Evolutionary conservation across 2,113 vertebrate species (phyloP).

Genomic region (Hippoglossus stenolepis): DNA sequence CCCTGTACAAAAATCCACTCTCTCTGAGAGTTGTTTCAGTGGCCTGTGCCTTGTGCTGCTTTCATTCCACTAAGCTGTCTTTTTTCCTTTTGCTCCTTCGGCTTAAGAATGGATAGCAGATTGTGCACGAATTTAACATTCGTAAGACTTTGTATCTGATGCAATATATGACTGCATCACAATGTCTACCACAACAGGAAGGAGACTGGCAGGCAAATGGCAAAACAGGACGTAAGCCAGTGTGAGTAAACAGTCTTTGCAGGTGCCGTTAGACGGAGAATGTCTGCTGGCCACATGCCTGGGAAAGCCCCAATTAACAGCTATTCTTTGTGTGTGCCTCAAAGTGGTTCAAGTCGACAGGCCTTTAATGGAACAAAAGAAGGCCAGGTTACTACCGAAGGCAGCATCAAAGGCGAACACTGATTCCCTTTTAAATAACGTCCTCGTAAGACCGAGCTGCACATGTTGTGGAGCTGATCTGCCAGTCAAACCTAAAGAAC

Average conservation of each 20-base stretch:
- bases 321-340: conserved; percentile 51
- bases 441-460: conserved; percentile 12
- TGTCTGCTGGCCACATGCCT: conserved; percentile 59
- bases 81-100: conserved; percentile 12
- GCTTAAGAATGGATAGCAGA: conserved; percentile 33
- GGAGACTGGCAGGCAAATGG: conserved; percentile 66
- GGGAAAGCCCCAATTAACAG: conserved; percentile 72
- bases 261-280: conserved; percentile 73
- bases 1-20: conserved; percentile 74
- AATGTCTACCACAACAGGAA: conserved; percentile 70
- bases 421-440: conserved; percentile 10
- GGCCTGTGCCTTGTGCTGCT: conserved; percentile 39
- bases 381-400: conserved; percentile 21
- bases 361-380: conserved; percentile 38
- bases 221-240: conserved; percentile 79
- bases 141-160: conserved; percentile 28
- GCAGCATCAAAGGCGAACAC: background rate
- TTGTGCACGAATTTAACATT: conserved; percentile 30
- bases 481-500: conserved; percentile 14
- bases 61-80: conserved; percentile 48
- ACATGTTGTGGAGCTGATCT: conserved; percentile 6
- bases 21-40: conserved; percentile 51
- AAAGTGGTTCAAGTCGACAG: conserved; percentile 44
- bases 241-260: conserved; percentile 67
- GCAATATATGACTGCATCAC: conserved; percentile 39